A percentile compares a stretch with the other conserved stretches of the same genome.
Evolutionary conservation across 2,888 invertebrate species (phyloP).

Genomic region (Trisateles emortualis): DNA sequence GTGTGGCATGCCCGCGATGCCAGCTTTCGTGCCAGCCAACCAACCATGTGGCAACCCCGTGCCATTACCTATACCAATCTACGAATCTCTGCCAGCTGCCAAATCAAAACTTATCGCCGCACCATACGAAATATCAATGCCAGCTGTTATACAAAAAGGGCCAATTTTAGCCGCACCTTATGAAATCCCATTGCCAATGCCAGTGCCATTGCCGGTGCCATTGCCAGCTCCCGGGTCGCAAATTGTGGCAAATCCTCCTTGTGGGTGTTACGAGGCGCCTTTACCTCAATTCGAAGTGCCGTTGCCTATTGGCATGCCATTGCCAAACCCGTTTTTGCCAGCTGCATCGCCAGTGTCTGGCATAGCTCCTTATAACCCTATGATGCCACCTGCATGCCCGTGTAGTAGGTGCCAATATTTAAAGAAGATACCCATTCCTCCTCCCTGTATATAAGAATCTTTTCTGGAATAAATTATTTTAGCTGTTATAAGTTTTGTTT

Average conservation of each 20-base stretch:
- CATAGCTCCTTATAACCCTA: constrained; percentile 47
- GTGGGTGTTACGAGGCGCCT: constrained; percentile 14
- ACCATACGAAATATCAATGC: constrained; percentile 7
- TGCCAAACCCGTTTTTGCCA: constrained; percentile 57
- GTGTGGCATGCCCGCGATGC: constrained; percentile 5
- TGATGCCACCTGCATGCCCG: constrained; percentile 50
- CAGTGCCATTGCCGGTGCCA: neutral
- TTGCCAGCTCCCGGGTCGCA: neutral
- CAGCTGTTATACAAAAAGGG: too few species aligned
- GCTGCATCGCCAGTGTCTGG: constrained; percentile 65
- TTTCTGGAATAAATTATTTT: constrained; percentile 5
- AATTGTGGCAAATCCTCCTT: neutral
- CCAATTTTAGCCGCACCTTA: too few species aligned
- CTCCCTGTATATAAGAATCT: constrained; percentile 57
- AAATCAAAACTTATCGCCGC: neutral
- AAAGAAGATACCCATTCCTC: constrained; percentile 71
- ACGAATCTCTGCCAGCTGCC: neutral
- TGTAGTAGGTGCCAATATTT: constrained; percentile 59
- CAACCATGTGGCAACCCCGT: constrained; percentile 8
- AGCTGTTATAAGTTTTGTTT: neutral
- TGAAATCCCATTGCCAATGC: too few species aligned
- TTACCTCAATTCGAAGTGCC: constrained; percentile 22
- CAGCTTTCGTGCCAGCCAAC: neutral
- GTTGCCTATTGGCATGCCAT: constrained; percentile 32
- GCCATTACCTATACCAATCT: constrained; percentile 4